Conservation (phyloP, 2,888 invertebrate genomes). For the Drosophila leonis region DNA sequence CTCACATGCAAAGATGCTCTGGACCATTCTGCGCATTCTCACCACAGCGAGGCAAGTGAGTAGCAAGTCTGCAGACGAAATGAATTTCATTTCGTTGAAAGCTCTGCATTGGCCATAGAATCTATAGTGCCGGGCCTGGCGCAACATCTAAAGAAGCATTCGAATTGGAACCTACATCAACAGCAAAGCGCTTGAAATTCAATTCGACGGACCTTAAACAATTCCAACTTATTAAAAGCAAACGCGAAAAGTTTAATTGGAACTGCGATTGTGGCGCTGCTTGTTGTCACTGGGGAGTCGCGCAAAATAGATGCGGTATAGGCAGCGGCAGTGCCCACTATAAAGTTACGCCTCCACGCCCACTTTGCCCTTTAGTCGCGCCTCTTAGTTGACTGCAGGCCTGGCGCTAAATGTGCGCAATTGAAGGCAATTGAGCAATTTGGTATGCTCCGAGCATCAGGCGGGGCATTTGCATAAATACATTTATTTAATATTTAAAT, state of each 20-base stretch:
- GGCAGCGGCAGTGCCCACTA: not conserved
- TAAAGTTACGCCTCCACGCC: not conserved
- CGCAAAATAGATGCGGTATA: constrained; percentile 29
- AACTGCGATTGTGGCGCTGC: constrained; percentile 36
- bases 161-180: constrained; percentile 49
- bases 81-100: constrained; percentile 39
- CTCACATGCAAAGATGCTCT: constrained; percentile 8
- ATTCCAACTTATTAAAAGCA: constrained; percentile 74
- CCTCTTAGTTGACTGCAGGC: constrained; percentile 16
- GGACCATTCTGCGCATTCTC: constrained; percentile 63
- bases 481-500: constrained; percentile 80
- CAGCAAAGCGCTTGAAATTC: constrained; percentile 56
- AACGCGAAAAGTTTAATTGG: constrained; percentile 77
- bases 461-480: constrained; percentile 73
- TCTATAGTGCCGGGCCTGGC: constrained; percentile 17
- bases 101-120: constrained; percentile 39
- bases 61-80: not conserved
- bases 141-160: constrained; percentile 45
- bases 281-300: constrained; percentile 36
- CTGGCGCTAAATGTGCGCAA: constrained; percentile 69
- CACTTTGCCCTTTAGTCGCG: not conserved
- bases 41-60: constrained; percentile 49
- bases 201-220: constrained; percentile 60
- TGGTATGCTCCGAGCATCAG: constrained; percentile 41
- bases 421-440: constrained; percentile 76